phyloP scores from a whole-genome alignment of 2,113 vertebrate genomes.

The Rhinopomastus cyanomelas region DNA sequence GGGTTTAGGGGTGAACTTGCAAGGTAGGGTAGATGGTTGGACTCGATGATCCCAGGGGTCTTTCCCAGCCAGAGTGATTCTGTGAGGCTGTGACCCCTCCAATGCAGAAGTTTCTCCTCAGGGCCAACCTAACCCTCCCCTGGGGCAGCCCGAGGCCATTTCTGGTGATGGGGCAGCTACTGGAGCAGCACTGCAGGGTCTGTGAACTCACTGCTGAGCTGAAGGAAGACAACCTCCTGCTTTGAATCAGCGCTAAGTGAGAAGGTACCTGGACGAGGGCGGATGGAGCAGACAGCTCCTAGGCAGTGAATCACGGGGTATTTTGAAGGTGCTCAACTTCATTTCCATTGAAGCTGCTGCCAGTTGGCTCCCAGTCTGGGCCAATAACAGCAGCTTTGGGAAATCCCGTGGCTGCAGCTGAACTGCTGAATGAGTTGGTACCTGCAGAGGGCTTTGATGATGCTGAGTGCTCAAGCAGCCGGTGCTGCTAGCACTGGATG shows the following conservation, averaged over 20 bases:
- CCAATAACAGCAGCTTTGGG: background rate
- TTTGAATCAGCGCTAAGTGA: background rate
- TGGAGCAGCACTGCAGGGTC: background rate
- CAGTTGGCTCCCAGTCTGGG: background rate
- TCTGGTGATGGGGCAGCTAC: background rate
- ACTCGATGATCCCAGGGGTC: no score
- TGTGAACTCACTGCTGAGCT: background rate
- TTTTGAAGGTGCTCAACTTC: background rate
- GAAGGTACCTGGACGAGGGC: background rate
- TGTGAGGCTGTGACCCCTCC: no score
- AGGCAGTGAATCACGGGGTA: background rate
- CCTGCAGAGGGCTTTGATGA: background rate
- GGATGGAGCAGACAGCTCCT: background rate
- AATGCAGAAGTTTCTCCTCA: no score
- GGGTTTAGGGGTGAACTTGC: no score
- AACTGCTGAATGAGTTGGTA: background rate
- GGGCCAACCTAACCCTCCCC: no score
- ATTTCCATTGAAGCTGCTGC: background rate
- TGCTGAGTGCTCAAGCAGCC: background rate
- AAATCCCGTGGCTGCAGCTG: background rate
- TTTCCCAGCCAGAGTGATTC: no score
- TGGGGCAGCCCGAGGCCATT: no score
- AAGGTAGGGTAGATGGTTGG: no score
- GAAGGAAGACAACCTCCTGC: background rate
- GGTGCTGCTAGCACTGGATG: background rate